Evolutionary conservation across 1,140 invertebrate genomes (phyloP), one percentile per base, ranked within the genome.

Genomic region (Drosophila rufa): DNA sequence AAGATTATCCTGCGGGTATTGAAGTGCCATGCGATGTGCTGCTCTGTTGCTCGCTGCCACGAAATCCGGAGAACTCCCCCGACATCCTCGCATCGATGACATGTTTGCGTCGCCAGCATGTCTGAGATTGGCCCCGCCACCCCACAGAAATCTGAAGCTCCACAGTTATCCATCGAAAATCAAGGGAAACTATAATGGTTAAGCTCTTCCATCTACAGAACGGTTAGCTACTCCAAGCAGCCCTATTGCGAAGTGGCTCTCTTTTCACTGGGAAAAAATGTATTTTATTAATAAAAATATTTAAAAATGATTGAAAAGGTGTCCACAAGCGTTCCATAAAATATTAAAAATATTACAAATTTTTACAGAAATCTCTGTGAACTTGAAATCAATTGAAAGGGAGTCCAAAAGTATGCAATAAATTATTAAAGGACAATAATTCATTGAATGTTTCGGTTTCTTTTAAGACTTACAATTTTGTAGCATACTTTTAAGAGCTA

Each of bases 21-120:
- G 69, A 78, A 83, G 80, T 78, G 73, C 60, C 69, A 65, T 53
- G 33, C 66, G 58, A 47, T 66, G 61, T 71, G 62, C 59, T 75
- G 30, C 15, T 60, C 47, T 50, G 62, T 55, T 84, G 69, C 65
- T 67, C 51, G 61, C 53, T 82, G 68, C 62, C 75, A 70, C 77
- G 43, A 47, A 61, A 45, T 65, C 55, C 53, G 30, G 38, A 12
- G 40, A 59, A 64, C 22, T 70, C 46, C 64, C 38, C 5, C 43
- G 67, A 36, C 62, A 43, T 45, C 62, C 11, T 27, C 38, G 64
- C 78, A 75, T 90, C 78, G 84, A 90, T 89, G 84, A 89, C 84
- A 84, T 89, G 84, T 89, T 90, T 89, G 80, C 70, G 84, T 89
- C 84, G 84, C 84, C 84, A 90, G 84, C 84, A 89, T 89, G 84